phyloP scores from a whole-genome alignment of 35 echinoderm and acorn worm genomes.

The Lytechinus variegatus region DNA sequence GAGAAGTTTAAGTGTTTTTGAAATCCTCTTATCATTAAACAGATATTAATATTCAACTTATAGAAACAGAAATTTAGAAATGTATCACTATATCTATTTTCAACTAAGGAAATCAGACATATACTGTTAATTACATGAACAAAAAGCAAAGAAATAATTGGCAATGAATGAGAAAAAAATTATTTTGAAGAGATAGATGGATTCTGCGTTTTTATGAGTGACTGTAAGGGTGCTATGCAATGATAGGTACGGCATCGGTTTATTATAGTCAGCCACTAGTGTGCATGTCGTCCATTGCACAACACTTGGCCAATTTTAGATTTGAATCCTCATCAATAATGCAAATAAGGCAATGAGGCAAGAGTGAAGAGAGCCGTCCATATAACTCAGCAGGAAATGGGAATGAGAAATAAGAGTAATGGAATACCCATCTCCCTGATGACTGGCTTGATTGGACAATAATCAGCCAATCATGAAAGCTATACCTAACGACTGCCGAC shows the following conservation, averaged over 20 bases:
- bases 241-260: neutral
- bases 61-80: too few species aligned
- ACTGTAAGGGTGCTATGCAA: neutral
- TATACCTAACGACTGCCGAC: slow-evolving; percentile 16
- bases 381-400: neutral
- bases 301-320: neutral
- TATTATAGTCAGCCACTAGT: neutral
- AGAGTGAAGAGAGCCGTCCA: neutral
- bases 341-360: slow-evolving; percentile 10
- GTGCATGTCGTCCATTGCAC: neutral
- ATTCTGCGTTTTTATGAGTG: neutral
- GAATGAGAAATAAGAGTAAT: slow-evolving; percentile 7
- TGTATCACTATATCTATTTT: too few species aligned
- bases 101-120: too few species aligned
- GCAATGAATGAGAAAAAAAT: neutral
- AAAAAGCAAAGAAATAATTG: neutral
- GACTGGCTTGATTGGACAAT: slow-evolving; percentile 1
- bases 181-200: neutral
- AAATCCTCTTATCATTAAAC: too few species aligned
- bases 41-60: too few species aligned
- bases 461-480: slow-evolving; percentile 18
- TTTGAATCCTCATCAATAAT: slow-evolving; percentile 6
- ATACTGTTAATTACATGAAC: neutral
- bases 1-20: too few species aligned
- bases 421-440: slow-evolving; percentile 8